phyloP scores from a whole-genome alignment of 2,797 vertebrate species.

The Gouania willdenowi region DNA sequence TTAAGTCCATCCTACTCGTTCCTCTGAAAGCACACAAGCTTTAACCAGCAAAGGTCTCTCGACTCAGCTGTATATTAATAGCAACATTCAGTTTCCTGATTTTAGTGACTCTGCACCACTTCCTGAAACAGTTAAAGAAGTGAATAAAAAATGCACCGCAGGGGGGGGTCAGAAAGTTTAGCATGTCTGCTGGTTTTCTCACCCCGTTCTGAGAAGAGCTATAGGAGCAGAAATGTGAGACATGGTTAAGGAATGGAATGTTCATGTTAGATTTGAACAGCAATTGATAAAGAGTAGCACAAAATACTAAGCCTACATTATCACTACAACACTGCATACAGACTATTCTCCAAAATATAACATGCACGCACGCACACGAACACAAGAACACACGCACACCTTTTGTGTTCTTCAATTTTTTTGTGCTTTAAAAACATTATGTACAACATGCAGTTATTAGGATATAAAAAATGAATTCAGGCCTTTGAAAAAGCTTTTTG shows the following conservation, averaged over 20 bases:
- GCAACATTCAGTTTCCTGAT: slow-evolving; percentile 76
- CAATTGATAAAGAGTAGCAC: neutral
- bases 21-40: slow-evolving; percentile 18
- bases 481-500: too few species aligned
- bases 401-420: slow-evolving; percentile 44
- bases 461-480: too few species aligned
- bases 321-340: neutral
- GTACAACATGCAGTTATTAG: too few species aligned
- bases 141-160: slow-evolving; percentile 41
- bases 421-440: too few species aligned
- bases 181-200: neutral
- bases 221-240: too few species aligned
- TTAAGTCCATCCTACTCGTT: too few species aligned
- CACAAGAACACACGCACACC: slow-evolving; percentile 12
- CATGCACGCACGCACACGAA: neutral
- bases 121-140: slow-evolving; percentile 76
- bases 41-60: slow-evolving; percentile 30
- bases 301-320: too few species aligned
- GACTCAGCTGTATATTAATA: slow-evolving; percentile 70
- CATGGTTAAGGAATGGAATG: too few species aligned
- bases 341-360: neutral
- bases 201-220: too few species aligned
- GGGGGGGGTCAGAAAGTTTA: slow-evolving; percentile 15
- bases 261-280: neutral
- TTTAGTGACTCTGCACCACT: slow-evolving; percentile 67